Evolutionary conservation across 2,888 invertebrate genomes (phyloP).

Genomic region (Zeuzera pyrina): DNA sequence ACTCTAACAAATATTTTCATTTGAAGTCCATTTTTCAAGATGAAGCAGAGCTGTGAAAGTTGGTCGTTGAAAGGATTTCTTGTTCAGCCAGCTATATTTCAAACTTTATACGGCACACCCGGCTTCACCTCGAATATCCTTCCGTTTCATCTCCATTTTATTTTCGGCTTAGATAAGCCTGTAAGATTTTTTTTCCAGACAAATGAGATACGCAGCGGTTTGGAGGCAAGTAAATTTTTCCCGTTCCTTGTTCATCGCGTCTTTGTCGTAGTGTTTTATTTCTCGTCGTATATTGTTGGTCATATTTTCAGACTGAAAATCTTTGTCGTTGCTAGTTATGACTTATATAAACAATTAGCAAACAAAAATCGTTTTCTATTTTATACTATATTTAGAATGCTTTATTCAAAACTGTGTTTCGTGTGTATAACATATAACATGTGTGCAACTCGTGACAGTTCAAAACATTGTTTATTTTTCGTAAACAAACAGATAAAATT

Average conservation of each 20-base stretch:
- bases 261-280: slow-evolving; percentile 12
- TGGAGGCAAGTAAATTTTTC: slow-evolving; percentile 26
- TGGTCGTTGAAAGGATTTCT: slow-evolving; percentile 28
- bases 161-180: slow-evolving; percentile 46
- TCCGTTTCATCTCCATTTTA: slow-evolving; percentile 58
- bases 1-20: too few relatives aligned
- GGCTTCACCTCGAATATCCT: slow-evolving; percentile 44
- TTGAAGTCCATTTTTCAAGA: too few relatives aligned
- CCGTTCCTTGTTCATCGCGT: slow-evolving; percentile 23
- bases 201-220: slow-evolving; percentile 37
- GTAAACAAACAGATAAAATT: too few relatives aligned
- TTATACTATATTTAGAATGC: too few relatives aligned
- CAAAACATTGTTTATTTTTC: too few relatives aligned
- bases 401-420: too few relatives aligned
- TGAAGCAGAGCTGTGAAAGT: slow-evolving; percentile 24
- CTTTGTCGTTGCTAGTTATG: too few relatives aligned
- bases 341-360: too few relatives aligned
- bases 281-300: slow-evolving; percentile 6
- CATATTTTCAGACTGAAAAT: too few relatives aligned
- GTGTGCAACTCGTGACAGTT: too few relatives aligned
- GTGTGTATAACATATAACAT: too few relatives aligned
- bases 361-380: too few relatives aligned
- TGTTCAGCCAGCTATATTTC: slow-evolving; percentile 42
- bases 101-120: slow-evolving; percentile 37
- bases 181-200: slow-evolving; percentile 38